phyloP scores from a whole-genome alignment of 2,113 vertebrate genomes.

The Peromyscus californicus region DNA sequence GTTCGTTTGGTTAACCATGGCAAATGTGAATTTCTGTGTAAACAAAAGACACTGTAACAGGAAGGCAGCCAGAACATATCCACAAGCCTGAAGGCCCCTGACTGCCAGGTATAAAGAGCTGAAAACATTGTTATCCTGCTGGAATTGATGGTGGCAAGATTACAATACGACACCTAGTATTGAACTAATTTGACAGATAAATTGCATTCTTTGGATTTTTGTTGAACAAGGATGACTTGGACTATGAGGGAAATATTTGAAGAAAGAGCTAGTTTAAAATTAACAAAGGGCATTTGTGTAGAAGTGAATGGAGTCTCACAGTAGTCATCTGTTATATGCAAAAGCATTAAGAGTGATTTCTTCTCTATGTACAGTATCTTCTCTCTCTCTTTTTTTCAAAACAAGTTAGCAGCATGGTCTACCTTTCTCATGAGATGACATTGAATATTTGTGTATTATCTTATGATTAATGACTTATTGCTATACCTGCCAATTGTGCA shows the following conservation, averaged over 20 bases:
- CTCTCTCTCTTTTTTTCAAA: background rate
- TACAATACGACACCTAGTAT: background rate
- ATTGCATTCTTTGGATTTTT: background rate
- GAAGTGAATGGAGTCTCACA: background rate
- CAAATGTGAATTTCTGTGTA: background rate
- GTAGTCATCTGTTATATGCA: background rate
- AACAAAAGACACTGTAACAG: background rate
- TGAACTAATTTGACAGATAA: background rate
- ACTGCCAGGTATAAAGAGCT: background rate
- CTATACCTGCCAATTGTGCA: background rate
- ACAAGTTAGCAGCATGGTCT: background rate
- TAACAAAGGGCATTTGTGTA: background rate
- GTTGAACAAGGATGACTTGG: background rate
- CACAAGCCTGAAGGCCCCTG: background rate
- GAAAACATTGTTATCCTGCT: background rate
- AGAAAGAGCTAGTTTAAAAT: background rate
- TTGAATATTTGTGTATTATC: slow-evolving; percentile 20
- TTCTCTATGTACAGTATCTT: background rate
- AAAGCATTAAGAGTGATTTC: background rate
- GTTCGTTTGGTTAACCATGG: background rate
- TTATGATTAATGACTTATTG: background rate
- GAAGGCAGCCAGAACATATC: background rate
- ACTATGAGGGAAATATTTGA: background rate
- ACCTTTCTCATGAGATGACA: background rate
- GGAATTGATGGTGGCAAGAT: background rate